These are phyloP conservation scores for Temnothorax ravouxi DNA, from an alignment of 2,888 invertebrate genomes.

Conservation along the genomic window DNA sequence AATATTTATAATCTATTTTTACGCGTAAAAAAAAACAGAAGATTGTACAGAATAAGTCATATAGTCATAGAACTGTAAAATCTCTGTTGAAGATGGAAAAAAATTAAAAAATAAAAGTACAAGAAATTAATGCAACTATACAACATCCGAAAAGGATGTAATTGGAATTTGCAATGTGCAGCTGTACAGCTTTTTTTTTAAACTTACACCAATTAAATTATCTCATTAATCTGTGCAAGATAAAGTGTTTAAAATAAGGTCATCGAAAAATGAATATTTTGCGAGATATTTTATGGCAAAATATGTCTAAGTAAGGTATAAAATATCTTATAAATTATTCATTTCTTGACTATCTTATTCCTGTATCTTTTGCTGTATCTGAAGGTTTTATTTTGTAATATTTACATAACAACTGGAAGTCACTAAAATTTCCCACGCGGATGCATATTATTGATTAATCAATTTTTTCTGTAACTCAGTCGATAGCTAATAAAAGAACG, in stretches of 20 bases:
- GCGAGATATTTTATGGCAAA: not conserved
- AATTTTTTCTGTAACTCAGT: no score
- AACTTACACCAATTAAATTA: not conserved
- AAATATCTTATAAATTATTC: conserved; percentile 1
- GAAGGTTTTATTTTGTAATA: not conserved
- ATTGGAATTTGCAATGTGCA: not conserved
- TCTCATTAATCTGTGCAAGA: not conserved
- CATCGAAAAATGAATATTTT: not conserved
- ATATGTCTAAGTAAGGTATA: not conserved
- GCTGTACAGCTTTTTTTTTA: not conserved
- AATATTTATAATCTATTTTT: not conserved
- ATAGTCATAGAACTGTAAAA: not conserved
- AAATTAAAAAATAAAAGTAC: not conserved
- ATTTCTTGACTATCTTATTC: not conserved
- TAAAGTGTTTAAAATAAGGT: conserved; percentile 2
- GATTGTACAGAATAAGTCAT: not conserved
- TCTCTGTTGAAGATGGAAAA: not conserved
- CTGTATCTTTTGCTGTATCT: no score
- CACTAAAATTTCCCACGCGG: no score
- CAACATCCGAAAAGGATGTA: not conserved
- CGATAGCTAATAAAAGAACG: no score
- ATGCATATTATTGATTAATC: no score
- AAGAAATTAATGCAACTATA: not conserved
- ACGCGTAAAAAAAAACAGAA: not conserved
- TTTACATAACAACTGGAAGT: not conserved